Conservation (phyloP, 2,113 vertebrate species). For the Penelope pileata region DNA sequence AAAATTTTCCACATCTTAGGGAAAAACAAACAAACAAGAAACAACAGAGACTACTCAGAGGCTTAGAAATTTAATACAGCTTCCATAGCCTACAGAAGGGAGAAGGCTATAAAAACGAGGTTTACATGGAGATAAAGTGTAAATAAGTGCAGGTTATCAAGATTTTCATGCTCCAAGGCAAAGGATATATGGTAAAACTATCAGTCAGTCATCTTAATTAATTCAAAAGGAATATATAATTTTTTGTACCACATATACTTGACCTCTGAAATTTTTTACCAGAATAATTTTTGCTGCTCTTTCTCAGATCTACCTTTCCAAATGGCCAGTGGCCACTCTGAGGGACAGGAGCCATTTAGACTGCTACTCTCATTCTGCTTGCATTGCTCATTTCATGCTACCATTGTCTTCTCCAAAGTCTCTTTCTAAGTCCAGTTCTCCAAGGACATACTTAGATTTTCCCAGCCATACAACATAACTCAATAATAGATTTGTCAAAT, state of each 20-base stretch:
- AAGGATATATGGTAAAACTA: not conserved
- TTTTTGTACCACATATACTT: not conserved
- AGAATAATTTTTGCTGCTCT: not conserved
- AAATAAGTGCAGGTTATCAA: not conserved
- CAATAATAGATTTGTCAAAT: not conserved
- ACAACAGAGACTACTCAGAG: not conserved
- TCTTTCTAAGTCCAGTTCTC: not conserved
- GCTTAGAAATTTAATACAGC: not conserved
- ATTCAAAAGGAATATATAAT: not conserved
- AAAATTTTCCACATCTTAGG: not conserved
- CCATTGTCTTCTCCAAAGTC: not conserved
- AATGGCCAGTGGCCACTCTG: not conserved
- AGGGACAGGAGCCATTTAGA: not conserved
- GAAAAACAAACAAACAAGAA: not conserved
- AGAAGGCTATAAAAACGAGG: not conserved
- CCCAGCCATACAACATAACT: not conserved
- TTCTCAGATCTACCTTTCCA: not conserved
- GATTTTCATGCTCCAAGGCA: not conserved
- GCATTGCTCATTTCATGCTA: not conserved
- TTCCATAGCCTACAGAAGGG: not conserved
- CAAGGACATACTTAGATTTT: not conserved
- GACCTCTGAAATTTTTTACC: not conserved
- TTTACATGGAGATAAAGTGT: not conserved
- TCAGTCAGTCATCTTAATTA: not conserved
- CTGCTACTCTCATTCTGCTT: not conserved